Evolutionary conservation across 2,888 invertebrate genomes (phyloP), one percentile per base, ranked within the genome.

Genomic region (Andrena trimmerana): DNA sequence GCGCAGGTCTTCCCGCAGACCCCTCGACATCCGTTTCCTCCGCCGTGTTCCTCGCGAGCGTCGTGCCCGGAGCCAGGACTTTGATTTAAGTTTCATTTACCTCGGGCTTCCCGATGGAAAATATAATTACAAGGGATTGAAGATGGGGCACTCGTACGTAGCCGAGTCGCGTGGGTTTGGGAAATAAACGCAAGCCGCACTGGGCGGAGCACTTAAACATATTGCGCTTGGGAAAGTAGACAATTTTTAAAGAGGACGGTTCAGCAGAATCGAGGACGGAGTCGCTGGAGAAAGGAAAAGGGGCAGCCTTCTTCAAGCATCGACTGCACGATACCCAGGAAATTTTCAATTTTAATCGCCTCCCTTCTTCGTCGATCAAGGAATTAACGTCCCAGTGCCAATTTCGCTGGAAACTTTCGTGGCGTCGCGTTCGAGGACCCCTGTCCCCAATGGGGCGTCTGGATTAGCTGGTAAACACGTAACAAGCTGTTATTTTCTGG

Each of bases 11-110:
- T 69, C 77, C 60, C 63, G 65, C 71, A 65, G 70, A 81, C 79
- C 73, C 77, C 67, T 68, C 72, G 73, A 75, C 72, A 76, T 78
- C 74, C 67, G 63, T 78, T 74, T 80, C 78, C 62, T 72, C 57
- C n/a, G 7, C 52, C 60, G 42, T 42, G 66, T 73, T 81, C 73
- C 59, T 24, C 67, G 72, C 52, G 54, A 68, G 73, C 75, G 70
- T 62, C 59, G 48, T 78, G 76, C 88, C 85, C 42, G 81, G 73
- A 85, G 87, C 83, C 81, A 83, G 79, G 86, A 90, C 88, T 92
- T 91, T 90, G 90, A 91, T 91, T 90, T 88, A 89, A 90, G 88
- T 91, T 91, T 90, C 88, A 90, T 91, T 91, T 90, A 90, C 88
- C 91, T 90, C 86, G 88, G 86, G 86, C 79, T 87, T 81, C 67